Evolutionary conservation across 2,888 invertebrate species (phyloP).

Genomic region (Brassicogethes aeneus): DNA sequence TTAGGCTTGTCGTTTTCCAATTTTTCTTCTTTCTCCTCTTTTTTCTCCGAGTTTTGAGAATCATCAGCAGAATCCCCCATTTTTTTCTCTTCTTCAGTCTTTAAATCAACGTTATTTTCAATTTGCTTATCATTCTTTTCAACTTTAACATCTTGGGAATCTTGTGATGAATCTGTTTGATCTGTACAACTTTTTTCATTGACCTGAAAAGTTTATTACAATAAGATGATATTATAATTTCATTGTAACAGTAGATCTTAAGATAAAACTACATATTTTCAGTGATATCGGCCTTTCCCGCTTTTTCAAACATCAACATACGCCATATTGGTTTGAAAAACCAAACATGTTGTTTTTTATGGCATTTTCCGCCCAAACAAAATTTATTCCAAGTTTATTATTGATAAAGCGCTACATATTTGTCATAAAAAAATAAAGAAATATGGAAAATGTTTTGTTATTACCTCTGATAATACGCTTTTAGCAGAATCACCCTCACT

Average conservation of each 20-base stretch:
- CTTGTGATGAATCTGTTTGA: conserved; percentile 30
- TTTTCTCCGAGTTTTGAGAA: conserved; percentile 18
- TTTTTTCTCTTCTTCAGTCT: conserved; percentile 21
- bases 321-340: conserved; percentile 38
- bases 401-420: neutral
- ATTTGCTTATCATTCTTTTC: conserved; percentile 16
- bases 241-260: neutral
- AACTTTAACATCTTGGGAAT: conserved; percentile 24
- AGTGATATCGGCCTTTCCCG: conserved; percentile 31
- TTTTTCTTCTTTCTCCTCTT: conserved; percentile 16
- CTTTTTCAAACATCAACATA: conserved; percentile 39
- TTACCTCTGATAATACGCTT: conserved; percentile 37
- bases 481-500: conserved; percentile 40
- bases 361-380: neutral
- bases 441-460: conserved; percentile 14
- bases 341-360: conserved; percentile 32
- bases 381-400: neutral
- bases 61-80: conserved; percentile 21
- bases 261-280: conserved; percentile 5
- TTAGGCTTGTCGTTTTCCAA: conserved; percentile 15
- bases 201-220: conserved; percentile 17
- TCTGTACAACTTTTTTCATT: conserved; percentile 27
- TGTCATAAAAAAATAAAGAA: conserved; percentile 1
- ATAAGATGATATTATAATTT: neutral
- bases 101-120: conserved; percentile 20